A percentile compares a stretch with the other conserved stretches of the same genome.
phyloP scores from a whole-genome alignment of 2,113 vertebrate genomes.

The Chunga burmeisteri region DNA sequence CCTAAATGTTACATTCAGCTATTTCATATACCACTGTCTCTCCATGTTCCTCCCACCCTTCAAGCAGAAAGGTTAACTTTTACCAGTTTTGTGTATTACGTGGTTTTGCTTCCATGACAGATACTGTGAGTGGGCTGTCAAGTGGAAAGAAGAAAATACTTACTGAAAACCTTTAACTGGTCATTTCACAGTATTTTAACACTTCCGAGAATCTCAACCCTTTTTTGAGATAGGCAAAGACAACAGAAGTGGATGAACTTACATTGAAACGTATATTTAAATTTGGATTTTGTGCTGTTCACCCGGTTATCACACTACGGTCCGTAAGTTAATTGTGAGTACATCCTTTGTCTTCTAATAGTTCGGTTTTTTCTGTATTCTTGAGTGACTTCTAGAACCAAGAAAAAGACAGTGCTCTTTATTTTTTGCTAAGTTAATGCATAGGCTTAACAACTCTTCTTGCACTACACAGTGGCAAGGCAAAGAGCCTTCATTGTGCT shows the following conservation, averaged over 20 bases:
- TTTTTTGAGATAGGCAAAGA: background rate
- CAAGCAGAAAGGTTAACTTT: background rate
- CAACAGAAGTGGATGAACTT: background rate
- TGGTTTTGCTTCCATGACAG: background rate
- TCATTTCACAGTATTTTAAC: background rate
- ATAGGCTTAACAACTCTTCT: background rate
- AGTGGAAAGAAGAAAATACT: background rate
- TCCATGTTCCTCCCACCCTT: background rate
- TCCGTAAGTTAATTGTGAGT: background rate
- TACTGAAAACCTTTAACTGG: background rate
- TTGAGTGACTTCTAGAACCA: background rate
- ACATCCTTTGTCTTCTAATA: background rate
- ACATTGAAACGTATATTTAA: background rate
- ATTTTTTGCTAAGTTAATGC: background rate
- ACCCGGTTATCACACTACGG: fast-evolving
- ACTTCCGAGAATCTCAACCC: background rate
- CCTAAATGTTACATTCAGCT: background rate
- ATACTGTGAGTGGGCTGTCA: background rate
- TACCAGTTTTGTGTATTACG: background rate
- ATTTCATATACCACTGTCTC: background rate
- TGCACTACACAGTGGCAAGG: background rate
- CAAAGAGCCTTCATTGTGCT: background rate
- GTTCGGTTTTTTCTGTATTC: background rate
- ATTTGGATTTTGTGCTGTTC: background rate
- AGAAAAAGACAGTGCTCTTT: background rate